Evolutionary conservation across 2,113 vertebrate species (phyloP), one percentile per base, ranked within the genome.

Genomic region (Siphamia tubifer): DNA sequence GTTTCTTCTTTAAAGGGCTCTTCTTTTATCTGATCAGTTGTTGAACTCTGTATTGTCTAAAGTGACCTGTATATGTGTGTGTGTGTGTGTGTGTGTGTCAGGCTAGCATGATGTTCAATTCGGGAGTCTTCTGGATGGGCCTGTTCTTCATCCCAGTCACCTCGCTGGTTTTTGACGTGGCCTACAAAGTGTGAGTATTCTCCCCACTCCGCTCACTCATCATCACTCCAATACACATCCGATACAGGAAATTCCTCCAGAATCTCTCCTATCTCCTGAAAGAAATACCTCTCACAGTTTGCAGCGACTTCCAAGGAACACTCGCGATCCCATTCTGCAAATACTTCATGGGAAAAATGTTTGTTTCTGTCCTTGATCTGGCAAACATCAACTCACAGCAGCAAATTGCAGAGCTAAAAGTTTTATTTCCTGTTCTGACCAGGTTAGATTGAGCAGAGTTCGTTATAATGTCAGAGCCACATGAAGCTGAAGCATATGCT

Each of bases 81-180:
- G 23, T 77, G 15, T 76, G 16, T 81, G 39, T 79, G 24, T 77
- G 27, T 77, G 19, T 67, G 45, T 79, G 78, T 35, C 85, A 99
- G 98, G 97, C 95, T 25, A 92, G 88, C 64, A 96, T 97, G 95
- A 92, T 99, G 92, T 98, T 99, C 89, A 93, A 89, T 36, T 99
- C 96, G 0, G 96, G 96, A 27, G 91, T 98, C 67, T 99, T 99
- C 81, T 99, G 98, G 98, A 96, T 88, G 87, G 97, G 98, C 43
- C 93, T 99, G 60, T 62, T 98, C 6, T 97, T 96, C 79, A 98
- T 99, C 88, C 97, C 98, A 0, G 67, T 96, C 92, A 95, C 96
- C 15, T 97, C 97, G 4, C 84, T 99, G 79, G 89, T 95, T 32
- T 94, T 97, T 76, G 97, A 99, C 60, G 91, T 99, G 60, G 91